A percentile compares a stretch with the other conserved stretches of the same genome.
phyloP scores from a whole-genome alignment of 1,140 invertebrate species.

The Drosophila eugracilis region DNA sequence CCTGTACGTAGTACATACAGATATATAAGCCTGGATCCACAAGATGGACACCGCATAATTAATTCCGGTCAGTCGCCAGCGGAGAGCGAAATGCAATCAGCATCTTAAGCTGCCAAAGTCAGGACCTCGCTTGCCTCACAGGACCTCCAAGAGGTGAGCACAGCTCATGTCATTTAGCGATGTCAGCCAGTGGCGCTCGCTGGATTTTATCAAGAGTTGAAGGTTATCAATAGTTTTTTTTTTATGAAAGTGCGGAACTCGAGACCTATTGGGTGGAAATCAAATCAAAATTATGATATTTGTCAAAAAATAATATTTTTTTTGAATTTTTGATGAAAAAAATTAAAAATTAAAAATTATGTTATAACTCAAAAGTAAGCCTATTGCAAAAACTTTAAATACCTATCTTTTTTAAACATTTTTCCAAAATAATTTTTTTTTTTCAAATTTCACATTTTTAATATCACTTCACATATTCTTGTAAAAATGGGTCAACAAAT shows the following conservation, averaged over 20 bases:
- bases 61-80: constrained; percentile 50
- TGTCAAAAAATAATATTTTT: too few relatives aligned
- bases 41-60: constrained; percentile 71
- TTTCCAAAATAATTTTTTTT: too few relatives aligned
- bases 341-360: too few relatives aligned
- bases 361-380: too few relatives aligned
- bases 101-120: constrained; percentile 50
- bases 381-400: too few relatives aligned
- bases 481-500: too few relatives aligned
- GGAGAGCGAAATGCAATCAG: constrained; percentile 55
- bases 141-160: not conserved
- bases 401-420: too few relatives aligned
- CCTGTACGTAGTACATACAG: not conserved
- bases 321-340: too few relatives aligned
- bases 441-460: too few relatives aligned
- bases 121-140: not conserved
- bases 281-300: too few relatives aligned
- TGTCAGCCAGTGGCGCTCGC: not conserved
- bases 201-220: not conserved
- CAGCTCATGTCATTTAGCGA: not conserved
- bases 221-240: not conserved
- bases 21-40: constrained; percentile 15
- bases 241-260: too few relatives aligned
- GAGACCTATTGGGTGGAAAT: not conserved
- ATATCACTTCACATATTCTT: too few relatives aligned